A percentile compares a stretch with the other conserved stretches of the same genome.
Evolutionary conservation across 2,797 vertebrate genomes (phyloP).

Genomic region (Anguilla marmorata): DNA sequence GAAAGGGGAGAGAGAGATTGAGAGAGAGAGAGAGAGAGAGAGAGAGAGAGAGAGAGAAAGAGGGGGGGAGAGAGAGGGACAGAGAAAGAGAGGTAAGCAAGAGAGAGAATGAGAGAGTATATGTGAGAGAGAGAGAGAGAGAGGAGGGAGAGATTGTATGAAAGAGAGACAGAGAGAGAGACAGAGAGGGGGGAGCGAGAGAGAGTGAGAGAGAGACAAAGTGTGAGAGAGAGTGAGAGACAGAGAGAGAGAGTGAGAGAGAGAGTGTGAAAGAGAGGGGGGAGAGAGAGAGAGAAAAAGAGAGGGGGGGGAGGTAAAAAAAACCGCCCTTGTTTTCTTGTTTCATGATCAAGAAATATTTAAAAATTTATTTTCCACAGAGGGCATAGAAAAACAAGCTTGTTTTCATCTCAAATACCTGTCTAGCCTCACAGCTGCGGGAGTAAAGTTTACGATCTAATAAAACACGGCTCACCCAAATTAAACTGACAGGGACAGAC

Average conservation of each 20-base stretch:
- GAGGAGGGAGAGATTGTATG: no score
- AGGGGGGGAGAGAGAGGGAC: no score
- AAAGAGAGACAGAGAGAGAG: no score
- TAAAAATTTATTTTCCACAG: neutral
- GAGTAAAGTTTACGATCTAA: neutral
- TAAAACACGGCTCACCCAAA: neutral
- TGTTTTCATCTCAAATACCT: neutral
- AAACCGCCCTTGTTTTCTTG: neutral
- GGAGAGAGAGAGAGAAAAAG: no score
- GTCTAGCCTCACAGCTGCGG: neutral
- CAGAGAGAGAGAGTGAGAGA: neutral
- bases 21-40: no score
- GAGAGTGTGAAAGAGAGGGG: no score
- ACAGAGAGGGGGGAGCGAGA: no score
- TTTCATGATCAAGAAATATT: neutral
- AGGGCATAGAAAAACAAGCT: neutral
- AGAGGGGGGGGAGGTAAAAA: neutral
- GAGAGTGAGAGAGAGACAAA: no score
- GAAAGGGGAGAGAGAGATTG: no score
- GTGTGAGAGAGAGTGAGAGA: no score
- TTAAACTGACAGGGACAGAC: constrained; percentile 1
- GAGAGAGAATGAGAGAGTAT: no score
- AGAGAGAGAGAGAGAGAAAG: no score
- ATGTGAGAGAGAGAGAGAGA: neutral
- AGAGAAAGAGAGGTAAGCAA: neutral